A percentile compares a stretch with the other conserved stretches of the same genome.
Conservation (phyloP, 2,113 vertebrate species). For the Kryptolebias marmoratus region DNA sequence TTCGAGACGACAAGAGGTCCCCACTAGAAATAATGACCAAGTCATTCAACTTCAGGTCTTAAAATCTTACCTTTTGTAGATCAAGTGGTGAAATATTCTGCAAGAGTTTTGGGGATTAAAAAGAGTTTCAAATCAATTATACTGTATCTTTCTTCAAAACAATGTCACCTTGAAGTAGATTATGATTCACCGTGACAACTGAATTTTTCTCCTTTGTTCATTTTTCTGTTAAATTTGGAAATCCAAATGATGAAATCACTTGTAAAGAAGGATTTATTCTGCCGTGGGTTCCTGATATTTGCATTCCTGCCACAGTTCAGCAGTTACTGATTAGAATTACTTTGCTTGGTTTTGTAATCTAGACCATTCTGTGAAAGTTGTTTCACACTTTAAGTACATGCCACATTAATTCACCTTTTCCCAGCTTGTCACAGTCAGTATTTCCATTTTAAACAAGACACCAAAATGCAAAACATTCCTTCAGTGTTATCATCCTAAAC, state of each 20-base stretch:
- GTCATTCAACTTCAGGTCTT: slow-evolving; percentile 7
- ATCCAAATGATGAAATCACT: slow-evolving; percentile 30
- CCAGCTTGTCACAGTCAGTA: neutral
- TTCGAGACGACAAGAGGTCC: slow-evolving; percentile 57
- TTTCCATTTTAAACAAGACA: neutral
- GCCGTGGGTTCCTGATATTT: neutral
- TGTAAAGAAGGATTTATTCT: neutral
- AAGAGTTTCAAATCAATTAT: slow-evolving; percentile 15
- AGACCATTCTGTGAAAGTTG: neutral
- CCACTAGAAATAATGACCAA: slow-evolving; percentile 30
- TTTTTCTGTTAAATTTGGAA: neutral
- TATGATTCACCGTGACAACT: neutral
- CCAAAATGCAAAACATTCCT: neutral
- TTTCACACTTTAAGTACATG: neutral
- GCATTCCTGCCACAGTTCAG: neutral
- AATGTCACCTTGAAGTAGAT: slow-evolving; percentile 27
- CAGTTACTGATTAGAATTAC: neutral
- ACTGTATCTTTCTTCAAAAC: neutral
- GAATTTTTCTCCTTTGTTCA: neutral
- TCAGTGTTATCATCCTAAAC: no score
- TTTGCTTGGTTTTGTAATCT: neutral
- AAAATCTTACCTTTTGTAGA: neutral
- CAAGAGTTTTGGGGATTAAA: slow-evolving; percentile 16
- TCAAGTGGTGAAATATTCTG: slow-evolving; percentile 17
- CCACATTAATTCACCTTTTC: neutral